A percentile compares a stretch with the other conserved stretches of the same genome.
Conservation (phyloP, 64 coral and sea anemone genomes). For the Montipora cactus region DNA sequence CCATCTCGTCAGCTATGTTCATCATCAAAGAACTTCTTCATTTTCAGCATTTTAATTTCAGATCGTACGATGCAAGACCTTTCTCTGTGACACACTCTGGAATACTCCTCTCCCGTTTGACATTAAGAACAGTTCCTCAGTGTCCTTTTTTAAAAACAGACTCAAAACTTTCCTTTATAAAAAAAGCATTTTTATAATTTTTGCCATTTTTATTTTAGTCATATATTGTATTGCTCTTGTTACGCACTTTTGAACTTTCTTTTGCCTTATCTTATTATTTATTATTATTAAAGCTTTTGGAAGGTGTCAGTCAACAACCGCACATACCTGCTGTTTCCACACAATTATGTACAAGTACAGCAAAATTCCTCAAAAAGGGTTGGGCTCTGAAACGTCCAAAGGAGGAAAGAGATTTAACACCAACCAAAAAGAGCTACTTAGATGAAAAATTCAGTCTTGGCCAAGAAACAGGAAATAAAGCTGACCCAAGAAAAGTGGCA, state of each 20-base stretch:
- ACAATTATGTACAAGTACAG: neutral
- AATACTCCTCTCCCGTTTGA: neutral
- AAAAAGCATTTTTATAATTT: too few species aligned
- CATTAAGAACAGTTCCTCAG: neutral
- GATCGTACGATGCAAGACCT: neutral
- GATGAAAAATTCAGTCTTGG: neutral
- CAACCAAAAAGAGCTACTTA: conserved; percentile 22
- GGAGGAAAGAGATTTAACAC: neutral
- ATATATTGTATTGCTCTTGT: too few species aligned
- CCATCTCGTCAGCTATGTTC: conserved; percentile 42
- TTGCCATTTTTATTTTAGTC: too few species aligned
- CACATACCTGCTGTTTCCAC: neutral
- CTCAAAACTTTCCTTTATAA: conserved; percentile 10
- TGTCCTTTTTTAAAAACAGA: neutral
- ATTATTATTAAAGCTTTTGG: neutral
- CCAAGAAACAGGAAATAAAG: conserved; percentile 35
- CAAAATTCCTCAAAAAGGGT: neutral
- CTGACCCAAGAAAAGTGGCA: neutral
- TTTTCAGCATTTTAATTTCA: neutral
- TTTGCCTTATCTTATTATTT: too few species aligned
- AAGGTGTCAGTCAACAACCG: neutral
- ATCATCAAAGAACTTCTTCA: neutral
- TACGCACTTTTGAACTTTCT: too few species aligned
- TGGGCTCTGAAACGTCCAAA: conserved; percentile 3
- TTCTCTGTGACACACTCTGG: neutral